Conservation (phyloP, 2,113 vertebrate genomes). For the Prionailurus bengalensis region DNA sequence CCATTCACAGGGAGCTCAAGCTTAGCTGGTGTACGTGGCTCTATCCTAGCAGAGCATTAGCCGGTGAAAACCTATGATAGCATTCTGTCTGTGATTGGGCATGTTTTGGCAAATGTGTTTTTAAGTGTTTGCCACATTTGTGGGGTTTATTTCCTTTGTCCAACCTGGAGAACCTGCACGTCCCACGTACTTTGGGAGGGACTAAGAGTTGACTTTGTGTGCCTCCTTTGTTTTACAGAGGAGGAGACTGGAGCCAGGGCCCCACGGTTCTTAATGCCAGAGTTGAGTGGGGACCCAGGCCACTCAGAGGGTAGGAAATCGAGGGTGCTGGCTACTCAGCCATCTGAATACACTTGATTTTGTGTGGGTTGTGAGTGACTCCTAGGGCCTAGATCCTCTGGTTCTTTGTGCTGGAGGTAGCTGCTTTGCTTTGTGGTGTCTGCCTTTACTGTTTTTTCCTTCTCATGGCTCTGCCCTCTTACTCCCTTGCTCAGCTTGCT, state of each 20-base stretch:
- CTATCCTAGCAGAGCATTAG: not conserved
- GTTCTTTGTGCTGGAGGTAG: rapidly evolving
- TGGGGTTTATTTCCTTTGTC: not conserved
- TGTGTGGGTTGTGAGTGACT: not conserved
- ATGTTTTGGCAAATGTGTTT: not conserved
- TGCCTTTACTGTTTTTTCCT: not conserved
- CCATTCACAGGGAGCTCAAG: not conserved
- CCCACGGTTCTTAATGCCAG: not conserved
- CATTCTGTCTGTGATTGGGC: not conserved
- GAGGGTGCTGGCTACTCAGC: not conserved
- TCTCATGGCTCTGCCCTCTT: not conserved
- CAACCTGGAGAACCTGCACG: not conserved
- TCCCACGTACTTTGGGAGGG: not conserved
- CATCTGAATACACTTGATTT: not conserved
- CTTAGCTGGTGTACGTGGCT: not conserved
- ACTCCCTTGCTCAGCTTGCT: not conserved
- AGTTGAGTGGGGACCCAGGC: not conserved
- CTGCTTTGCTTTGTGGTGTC: not conserved
- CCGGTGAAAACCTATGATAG: not conserved
- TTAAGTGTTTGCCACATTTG: not conserved
- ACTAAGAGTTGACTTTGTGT: not conserved
- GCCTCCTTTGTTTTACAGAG: not conserved
- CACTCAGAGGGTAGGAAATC: not conserved
- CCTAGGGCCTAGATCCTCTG: too few species aligned
- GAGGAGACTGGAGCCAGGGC: not conserved